These are phyloP conservation scores for Bilobella aurantiaca DNA, from an alignment of 1,140 invertebrate species.

Conservation along the genomic window DNA sequence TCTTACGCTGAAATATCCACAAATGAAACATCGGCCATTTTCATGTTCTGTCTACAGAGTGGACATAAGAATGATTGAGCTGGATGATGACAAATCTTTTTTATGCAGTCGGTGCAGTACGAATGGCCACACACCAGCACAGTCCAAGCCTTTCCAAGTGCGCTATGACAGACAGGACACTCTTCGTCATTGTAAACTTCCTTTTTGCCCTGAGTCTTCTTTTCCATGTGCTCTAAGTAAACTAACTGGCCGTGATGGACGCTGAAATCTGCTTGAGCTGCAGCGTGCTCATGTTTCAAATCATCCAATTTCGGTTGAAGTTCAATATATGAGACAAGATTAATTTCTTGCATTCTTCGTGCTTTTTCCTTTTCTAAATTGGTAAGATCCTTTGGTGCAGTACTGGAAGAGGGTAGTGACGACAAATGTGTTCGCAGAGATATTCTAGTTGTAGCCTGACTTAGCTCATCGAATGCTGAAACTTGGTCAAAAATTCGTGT, in stretches of 20 bases:
- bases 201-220: conserved; percentile 39
- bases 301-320: conserved; percentile 38
- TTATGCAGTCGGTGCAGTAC: conserved; percentile 54
- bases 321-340: conserved; percentile 45
- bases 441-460: conserved; percentile 60
- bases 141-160: conserved; percentile 51
- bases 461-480: conserved; percentile 58
- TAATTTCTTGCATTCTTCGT: conserved; percentile 34
- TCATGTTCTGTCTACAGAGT: conserved; percentile 53
- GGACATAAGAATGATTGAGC: conserved; percentile 45
- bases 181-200: conserved; percentile 47
- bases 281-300: conserved; percentile 35
- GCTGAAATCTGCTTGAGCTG: conserved; percentile 37
- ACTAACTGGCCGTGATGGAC: conserved; percentile 46
- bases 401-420: conserved; percentile 33
- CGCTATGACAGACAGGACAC: conserved; percentile 58
- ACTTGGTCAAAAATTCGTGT: conserved; percentile 49
- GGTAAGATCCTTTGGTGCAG: conserved; percentile 23
- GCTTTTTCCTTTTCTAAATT: conserved; percentile 32
- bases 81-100: conserved; percentile 24
- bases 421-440: conserved; percentile 34
- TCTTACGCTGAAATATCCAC: conserved; percentile 43
- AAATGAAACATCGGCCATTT: conserved; percentile 48
- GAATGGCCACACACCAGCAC: conserved; percentile 59
- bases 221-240: conserved; percentile 47